Evolutionary conservation across 1,140 invertebrate species (phyloP).

Genomic region (Drosophila saltans): DNA sequence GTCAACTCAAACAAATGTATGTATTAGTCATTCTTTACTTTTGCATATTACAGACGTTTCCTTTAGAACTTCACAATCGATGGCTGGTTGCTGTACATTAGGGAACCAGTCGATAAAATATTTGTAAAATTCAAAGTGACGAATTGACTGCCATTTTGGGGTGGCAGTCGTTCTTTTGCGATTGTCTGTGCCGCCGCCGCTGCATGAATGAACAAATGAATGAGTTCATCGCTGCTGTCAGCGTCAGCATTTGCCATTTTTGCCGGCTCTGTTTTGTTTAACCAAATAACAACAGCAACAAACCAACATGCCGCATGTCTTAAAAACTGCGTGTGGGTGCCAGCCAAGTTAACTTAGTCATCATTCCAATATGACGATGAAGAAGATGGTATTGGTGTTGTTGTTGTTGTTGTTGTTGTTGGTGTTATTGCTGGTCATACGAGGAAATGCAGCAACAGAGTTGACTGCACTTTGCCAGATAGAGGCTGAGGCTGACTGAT

Average conservation of each 20-base stretch:
- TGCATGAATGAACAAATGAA: constrained; percentile 68
- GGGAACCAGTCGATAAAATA: constrained; percentile 5
- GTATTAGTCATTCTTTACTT: constrained; percentile 55
- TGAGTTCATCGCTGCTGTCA: constrained; percentile 69
- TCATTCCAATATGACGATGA: constrained; percentile 22
- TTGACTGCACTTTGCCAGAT: constrained; percentile 76
- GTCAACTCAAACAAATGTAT: constrained; percentile 15
- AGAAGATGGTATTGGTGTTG: not conserved
- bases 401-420: not conserved
- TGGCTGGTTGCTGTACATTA: constrained; percentile 24
- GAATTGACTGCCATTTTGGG: constrained; percentile 5
- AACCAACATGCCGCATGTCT: constrained; percentile 36
- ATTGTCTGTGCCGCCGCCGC: constrained; percentile 20
- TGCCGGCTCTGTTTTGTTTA: constrained; percentile 60
- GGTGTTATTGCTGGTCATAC: constrained; percentile 1
- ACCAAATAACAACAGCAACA: constrained; percentile 49
- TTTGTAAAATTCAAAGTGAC: not conserved
- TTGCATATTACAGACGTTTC: not conserved
- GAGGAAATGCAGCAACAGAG: constrained; percentile 66
- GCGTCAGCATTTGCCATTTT: constrained; percentile 65
- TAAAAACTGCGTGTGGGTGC: constrained; percentile 59
- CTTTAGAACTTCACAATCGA: constrained; percentile 27
- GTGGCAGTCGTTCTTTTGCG: not conserved
- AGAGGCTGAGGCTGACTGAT: constrained; percentile 54
- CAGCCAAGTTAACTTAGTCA: constrained; percentile 57